Evolutionary conservation across 2,113 vertebrate genomes (phyloP).

Genomic region (Cyanoramphus novaezelandiae): DNA sequence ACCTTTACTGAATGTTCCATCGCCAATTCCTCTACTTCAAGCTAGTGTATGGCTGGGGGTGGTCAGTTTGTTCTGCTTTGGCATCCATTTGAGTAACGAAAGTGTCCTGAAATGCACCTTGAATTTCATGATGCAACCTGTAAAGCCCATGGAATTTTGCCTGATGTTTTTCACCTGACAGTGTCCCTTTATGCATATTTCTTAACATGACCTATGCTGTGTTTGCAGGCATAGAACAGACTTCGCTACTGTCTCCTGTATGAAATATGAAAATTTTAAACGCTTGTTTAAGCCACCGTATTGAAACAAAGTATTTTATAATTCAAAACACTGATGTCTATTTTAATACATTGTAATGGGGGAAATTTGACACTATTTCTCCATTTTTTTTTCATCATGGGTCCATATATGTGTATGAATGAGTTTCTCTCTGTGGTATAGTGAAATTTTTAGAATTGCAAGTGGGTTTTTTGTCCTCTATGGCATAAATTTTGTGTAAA

Average conservation of each 20-base stretch:
- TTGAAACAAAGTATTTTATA: background rate
- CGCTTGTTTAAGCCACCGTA: background rate
- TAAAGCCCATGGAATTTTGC: background rate
- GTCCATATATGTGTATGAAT: accelerated
- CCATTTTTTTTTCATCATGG: background rate
- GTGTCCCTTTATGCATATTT: background rate
- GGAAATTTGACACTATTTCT: background rate
- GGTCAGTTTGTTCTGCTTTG: background rate
- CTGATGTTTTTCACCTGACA: background rate
- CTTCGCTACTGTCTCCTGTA: background rate
- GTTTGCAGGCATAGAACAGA: background rate
- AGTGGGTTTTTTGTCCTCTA: background rate
- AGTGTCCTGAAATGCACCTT: background rate
- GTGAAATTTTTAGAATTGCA: background rate
- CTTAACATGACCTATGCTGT: background rate
- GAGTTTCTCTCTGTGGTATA: background rate
- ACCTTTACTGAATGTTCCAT: background rate
- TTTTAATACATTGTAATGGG: background rate
- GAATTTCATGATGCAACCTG: background rate
- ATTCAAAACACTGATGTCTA: background rate
- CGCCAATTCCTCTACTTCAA: background rate
- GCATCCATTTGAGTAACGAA: background rate
- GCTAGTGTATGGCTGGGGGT: background rate
- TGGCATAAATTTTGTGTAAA: background rate
- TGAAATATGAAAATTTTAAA: background rate